Evolutionary conservation across 2,888 invertebrate genomes (phyloP).

Genomic region (Agonum fuliginosum): DNA sequence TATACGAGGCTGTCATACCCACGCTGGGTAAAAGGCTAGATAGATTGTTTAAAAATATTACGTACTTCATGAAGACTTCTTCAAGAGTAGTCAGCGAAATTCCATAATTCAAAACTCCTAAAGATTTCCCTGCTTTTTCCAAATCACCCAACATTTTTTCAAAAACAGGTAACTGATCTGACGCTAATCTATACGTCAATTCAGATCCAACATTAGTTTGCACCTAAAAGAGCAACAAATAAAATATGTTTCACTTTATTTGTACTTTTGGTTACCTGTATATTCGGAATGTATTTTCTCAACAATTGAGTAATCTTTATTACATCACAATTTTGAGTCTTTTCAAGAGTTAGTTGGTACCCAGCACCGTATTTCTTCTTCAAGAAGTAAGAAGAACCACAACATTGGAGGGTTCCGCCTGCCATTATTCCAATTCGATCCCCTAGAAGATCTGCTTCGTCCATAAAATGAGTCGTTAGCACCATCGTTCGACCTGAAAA

Average conservation of each 20-base stretch:
- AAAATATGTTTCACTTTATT: neutral
- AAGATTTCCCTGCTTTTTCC: slow-evolving; percentile 76
- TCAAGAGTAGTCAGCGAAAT: slow-evolving; percentile 90
- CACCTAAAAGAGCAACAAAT: slow-evolving; percentile 68
- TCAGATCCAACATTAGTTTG: slow-evolving; percentile 86
- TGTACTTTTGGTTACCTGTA: slow-evolving; percentile 69
- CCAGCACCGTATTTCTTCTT: slow-evolving; percentile 91
- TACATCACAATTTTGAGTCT: slow-evolving; percentile 74
- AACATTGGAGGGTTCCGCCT: slow-evolving; percentile 85
- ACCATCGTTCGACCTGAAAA: slow-evolving; percentile 87
- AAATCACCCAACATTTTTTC: slow-evolving; percentile 82
- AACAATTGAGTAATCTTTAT: slow-evolving; percentile 77
- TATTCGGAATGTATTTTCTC: slow-evolving; percentile 78
- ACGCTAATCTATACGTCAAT: slow-evolving; percentile 81
- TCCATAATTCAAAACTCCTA: slow-evolving; percentile 87
- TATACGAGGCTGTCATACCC: no score
- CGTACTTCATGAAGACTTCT: slow-evolving; percentile 83
- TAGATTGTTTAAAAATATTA: no score
- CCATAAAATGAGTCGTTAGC: slow-evolving; percentile 92
- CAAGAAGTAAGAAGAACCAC: slow-evolving; percentile 87
- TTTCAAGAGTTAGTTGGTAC: slow-evolving; percentile 86
- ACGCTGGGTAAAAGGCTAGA: no score
- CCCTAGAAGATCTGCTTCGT: slow-evolving; percentile 91
- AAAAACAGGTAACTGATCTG: slow-evolving; percentile 78
- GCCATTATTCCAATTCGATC: slow-evolving; percentile 93